A percentile compares a stretch with the other conserved stretches of the same genome.
Evolutionary conservation across 2,113 vertebrate genomes (phyloP).

Genomic region (Anoplopoma fimbria): DNA sequence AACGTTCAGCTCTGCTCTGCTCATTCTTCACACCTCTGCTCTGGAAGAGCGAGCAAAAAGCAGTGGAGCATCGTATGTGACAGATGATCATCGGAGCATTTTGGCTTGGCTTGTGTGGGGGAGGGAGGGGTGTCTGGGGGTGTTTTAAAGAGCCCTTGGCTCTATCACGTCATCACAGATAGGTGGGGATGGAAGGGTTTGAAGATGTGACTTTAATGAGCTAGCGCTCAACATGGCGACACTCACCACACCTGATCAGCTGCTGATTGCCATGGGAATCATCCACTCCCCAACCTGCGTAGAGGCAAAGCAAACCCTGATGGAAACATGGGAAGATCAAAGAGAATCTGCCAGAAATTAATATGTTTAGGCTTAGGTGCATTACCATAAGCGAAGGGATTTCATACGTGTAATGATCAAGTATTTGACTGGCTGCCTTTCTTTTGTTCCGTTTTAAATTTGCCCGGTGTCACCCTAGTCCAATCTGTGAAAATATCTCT

Average conservation of each 20-base stretch:
- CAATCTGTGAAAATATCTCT: conserved; percentile 34
- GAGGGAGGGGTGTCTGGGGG: neutral
- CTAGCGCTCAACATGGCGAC: conserved; percentile 52
- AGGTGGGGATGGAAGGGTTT: conserved; percentile 40
- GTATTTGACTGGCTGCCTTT: conserved; percentile 21
- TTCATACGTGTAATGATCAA: conserved; percentile 24
- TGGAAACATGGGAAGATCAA: conserved; percentile 55
- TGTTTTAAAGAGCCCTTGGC: conserved; percentile 45
- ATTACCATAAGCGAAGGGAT: conserved; percentile 42
- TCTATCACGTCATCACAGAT: conserved; percentile 50
- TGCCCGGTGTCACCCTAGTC: conserved; percentile 15
- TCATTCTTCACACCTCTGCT: conserved; percentile 65
- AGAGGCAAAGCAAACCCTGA: conserved; percentile 40
- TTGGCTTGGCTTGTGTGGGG: conserved; percentile 28
- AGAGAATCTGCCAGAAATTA: conserved; percentile 44
- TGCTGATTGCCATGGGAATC: conserved; percentile 63
- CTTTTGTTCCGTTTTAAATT: conserved; percentile 31
- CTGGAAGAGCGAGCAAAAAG: conserved; percentile 61
- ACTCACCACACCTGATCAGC: conserved; percentile 62
- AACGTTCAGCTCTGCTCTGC: conserved; percentile 30
- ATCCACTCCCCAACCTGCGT: conserved; percentile 17
- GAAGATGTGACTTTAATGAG: conserved; percentile 74
- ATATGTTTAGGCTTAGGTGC: conserved; percentile 53
- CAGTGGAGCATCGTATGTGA: conserved; percentile 29
- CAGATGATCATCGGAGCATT: conserved; percentile 62